These are phyloP conservation scores for Pandemis corylana DNA, from an alignment of 2,888 invertebrate species.

Conservation along the genomic window DNA sequence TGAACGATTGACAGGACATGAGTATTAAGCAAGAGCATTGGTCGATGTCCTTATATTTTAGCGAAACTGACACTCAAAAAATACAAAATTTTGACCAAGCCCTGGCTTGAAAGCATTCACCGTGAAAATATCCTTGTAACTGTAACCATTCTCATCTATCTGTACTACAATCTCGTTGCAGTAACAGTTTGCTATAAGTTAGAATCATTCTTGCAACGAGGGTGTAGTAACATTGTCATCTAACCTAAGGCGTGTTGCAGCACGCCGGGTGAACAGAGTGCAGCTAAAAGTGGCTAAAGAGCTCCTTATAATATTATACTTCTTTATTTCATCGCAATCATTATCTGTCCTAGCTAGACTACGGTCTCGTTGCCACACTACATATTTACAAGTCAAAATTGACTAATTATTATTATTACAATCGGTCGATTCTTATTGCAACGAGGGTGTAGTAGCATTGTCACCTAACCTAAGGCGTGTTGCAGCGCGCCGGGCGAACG, in stretches of 20 bases:
- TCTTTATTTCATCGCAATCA: not conserved
- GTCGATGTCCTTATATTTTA: too few species aligned
- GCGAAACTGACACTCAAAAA: too few species aligned
- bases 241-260: conserved; percentile 64
- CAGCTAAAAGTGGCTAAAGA: too few species aligned
- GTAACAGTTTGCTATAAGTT: too few species aligned
- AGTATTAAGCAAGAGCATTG: too few species aligned
- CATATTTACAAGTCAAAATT: not conserved
- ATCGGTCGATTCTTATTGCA: not conserved
- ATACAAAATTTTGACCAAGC: too few species aligned
- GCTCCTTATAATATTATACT: too few species aligned
- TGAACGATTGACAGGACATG: too few species aligned
- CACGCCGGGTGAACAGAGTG: conserved; percentile 53
- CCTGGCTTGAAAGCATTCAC: too few species aligned
- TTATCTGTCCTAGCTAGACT: not conserved
- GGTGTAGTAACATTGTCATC: not conserved
- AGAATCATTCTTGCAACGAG: not conserved
- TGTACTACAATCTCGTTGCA: too few species aligned
- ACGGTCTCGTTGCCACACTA: not conserved
- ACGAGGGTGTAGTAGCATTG: not conserved
- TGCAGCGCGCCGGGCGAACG: conserved; percentile 63
- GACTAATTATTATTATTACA: not conserved
- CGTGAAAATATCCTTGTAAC: too few species aligned
- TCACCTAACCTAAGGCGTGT: conserved; percentile 56
- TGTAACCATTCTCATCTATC: too few species aligned